Conservation (phyloP, 2,888 invertebrate genomes). For the Chloromyia formosa region DNA sequence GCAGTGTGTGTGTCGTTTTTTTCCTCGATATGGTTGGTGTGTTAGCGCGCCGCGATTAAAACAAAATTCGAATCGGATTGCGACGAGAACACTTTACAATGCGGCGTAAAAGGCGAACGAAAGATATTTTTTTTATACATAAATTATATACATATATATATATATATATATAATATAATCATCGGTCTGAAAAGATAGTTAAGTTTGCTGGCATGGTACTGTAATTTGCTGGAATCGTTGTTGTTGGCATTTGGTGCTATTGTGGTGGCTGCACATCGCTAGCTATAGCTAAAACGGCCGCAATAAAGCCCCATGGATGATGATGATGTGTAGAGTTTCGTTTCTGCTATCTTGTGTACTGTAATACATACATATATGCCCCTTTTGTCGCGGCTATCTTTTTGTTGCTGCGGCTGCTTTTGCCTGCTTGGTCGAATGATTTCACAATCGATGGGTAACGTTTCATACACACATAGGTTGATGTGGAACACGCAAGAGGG, state of each 20-base stretch:
- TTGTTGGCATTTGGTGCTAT: too few species aligned
- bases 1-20: too few species aligned
- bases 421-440: conserved; percentile 41
- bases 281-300: too few species aligned
- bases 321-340: not conserved
- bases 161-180: too few species aligned
- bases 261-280: too few species aligned
- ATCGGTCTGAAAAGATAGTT: conserved; percentile 32
- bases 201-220: conserved; percentile 11
- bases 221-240: conserved; percentile 4
- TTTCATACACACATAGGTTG: conserved; percentile 1
- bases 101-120: too few species aligned
- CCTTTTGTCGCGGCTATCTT: not conserved
- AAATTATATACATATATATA: too few species aligned
- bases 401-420: conserved; percentile 15
- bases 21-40: conserved; percentile 1
- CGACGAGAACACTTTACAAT: conserved; percentile 1
- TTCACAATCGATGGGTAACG: conserved; percentile 29
- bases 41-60: conserved; percentile 32
- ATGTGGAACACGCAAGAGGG: not conserved
- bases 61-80: conserved; percentile 34
- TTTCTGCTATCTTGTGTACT: not conserved
- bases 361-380: not conserved
- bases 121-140: too few species aligned
- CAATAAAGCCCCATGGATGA: too few species aligned